Conservation (phyloP, 2,797 vertebrate species). For the Epinephelus malabaricus region DNA sequence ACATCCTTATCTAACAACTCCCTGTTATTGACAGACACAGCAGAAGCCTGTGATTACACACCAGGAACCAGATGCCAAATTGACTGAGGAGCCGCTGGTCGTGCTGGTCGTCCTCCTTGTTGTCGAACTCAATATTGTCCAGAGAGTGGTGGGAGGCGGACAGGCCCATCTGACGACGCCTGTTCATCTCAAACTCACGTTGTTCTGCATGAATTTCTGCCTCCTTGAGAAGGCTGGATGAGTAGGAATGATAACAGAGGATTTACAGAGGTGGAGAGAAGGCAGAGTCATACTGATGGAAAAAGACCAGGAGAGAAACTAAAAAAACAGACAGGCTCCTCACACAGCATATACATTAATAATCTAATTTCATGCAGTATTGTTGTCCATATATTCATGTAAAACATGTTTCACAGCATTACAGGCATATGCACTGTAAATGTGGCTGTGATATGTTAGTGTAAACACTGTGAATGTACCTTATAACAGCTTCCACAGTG, state of each 20-base stretch:
- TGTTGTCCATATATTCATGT: constrained; percentile 7
- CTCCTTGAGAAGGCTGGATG: constrained; percentile 94
- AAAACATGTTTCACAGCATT: not conserved
- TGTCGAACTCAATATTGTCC: constrained; percentile 98
- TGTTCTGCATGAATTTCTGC: constrained; percentile 98
- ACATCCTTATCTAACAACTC: constrained; percentile 46
- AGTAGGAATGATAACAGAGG: constrained; percentile 6
- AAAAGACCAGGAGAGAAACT: constrained; percentile 11
- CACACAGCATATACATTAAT: not conserved
- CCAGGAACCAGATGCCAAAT: constrained; percentile 99
- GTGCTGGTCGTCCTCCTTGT: constrained; percentile 98
- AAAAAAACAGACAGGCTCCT: not conserved
- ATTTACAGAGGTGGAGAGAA: not conserved
- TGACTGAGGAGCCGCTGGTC: constrained; percentile 98
- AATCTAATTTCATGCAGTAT: not conserved
- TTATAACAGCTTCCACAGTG: constrained; percentile 97
- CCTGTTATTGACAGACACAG: constrained; percentile 48
- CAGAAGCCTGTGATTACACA: constrained; percentile 78
- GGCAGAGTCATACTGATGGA: not conserved
- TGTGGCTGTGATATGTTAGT: constrained; percentile 4
- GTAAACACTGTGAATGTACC: constrained; percentile 80
- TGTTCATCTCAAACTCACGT: constrained; percentile 95
- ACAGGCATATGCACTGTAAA: constrained; percentile 1
- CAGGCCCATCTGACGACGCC: constrained; percentile 95
- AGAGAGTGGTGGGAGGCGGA: constrained; percentile 97